These are phyloP conservation scores for Tachystola acroxantha DNA, from an alignment of 2,888 invertebrate genomes.

Conservation along the genomic window DNA sequence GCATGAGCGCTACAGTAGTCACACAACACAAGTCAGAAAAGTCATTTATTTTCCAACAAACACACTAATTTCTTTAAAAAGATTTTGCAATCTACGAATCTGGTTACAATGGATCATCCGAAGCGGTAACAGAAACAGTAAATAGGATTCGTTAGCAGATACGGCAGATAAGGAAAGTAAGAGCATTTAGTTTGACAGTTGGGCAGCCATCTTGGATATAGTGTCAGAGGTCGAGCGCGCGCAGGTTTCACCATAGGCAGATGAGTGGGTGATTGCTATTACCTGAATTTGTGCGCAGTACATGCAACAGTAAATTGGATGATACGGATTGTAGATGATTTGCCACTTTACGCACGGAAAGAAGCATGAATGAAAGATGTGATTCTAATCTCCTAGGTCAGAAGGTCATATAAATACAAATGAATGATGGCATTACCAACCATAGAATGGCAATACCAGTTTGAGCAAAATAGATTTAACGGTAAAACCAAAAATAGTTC, in stretches of 20 bases:
- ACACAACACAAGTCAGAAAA: too few species aligned
- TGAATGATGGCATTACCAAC: too few species aligned
- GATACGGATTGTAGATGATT: conserved; percentile 28
- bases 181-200: conserved; percentile 63
- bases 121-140: conserved; percentile 35
- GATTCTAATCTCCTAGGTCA: too few species aligned
- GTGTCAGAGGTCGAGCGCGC: conserved; percentile 63
- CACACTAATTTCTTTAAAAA: conserved; percentile 36
- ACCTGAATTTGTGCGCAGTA: conserved; percentile 32
- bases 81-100: conserved; percentile 41
- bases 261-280: conserved; percentile 51
- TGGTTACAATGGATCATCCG: conserved; percentile 38
- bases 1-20: too few species aligned
- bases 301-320: conserved; percentile 39
- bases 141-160: conserved; percentile 54
- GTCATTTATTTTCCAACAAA: conserved; percentile 21
- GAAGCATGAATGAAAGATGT: too few species aligned
- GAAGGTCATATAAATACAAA: too few species aligned
- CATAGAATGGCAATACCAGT: too few species aligned
- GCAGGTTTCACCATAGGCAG: conserved; percentile 56
- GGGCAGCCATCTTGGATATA: conserved; percentile 57
- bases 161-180: conserved; percentile 63
- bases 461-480: too few species aligned
- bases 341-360: too few species aligned
- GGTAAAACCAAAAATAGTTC: too few species aligned